Percentiles rank a stretch among this genome's conserved stretches.
These are phyloP conservation scores for Diarsia brunnea DNA, from an alignment of 2,888 invertebrate species.

Conservation along the genomic window DNA sequence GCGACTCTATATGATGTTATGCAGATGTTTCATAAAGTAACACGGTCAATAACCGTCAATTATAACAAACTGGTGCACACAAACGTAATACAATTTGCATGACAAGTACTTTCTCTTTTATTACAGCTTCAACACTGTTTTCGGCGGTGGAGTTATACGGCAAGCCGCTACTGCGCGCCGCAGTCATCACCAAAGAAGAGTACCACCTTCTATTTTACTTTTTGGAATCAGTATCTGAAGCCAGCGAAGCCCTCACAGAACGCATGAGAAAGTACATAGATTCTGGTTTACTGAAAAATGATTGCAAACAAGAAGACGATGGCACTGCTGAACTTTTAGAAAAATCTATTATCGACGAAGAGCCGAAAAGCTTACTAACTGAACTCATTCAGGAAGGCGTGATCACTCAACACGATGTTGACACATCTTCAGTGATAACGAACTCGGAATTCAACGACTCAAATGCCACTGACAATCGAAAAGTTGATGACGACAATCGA, in stretches of 20 bases:
- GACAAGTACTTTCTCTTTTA: slow-evolving; percentile 74
- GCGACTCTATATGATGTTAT: slow-evolving; percentile 58
- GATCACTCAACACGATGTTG: slow-evolving; percentile 85
- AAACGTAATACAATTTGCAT: slow-evolving; percentile 64
- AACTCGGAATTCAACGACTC: slow-evolving; percentile 80
- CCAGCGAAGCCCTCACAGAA: slow-evolving; percentile 86
- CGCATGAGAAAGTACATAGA: slow-evolving; percentile 89
- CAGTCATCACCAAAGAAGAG: slow-evolving; percentile 88
- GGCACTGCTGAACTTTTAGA: slow-evolving; percentile 71
- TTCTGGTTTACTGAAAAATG: slow-evolving; percentile 85
- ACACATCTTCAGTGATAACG: slow-evolving; percentile 83
- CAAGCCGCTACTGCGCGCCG: slow-evolving; percentile 90
- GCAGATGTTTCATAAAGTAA: slow-evolving; percentile 65
- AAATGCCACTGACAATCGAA: slow-evolving; percentile 74
- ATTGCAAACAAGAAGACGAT: slow-evolving; percentile 74
- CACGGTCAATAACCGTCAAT: slow-evolving; percentile 64
- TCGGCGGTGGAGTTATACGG: slow-evolving; percentile 92
- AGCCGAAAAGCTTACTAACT: slow-evolving; percentile 84
- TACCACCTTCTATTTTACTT: slow-evolving; percentile 90
- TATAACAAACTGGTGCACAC: slow-evolving; percentile 64
- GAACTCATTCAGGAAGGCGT: slow-evolving; percentile 88
- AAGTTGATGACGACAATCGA: slow-evolving; percentile 80
- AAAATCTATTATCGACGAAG: slow-evolving; percentile 74
- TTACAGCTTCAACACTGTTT: slow-evolving; percentile 90
- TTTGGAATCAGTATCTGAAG: slow-evolving; percentile 88